phyloP scores from a whole-genome alignment of 2,113 vertebrate genomes.

The Hypanus sabinus region DNA sequence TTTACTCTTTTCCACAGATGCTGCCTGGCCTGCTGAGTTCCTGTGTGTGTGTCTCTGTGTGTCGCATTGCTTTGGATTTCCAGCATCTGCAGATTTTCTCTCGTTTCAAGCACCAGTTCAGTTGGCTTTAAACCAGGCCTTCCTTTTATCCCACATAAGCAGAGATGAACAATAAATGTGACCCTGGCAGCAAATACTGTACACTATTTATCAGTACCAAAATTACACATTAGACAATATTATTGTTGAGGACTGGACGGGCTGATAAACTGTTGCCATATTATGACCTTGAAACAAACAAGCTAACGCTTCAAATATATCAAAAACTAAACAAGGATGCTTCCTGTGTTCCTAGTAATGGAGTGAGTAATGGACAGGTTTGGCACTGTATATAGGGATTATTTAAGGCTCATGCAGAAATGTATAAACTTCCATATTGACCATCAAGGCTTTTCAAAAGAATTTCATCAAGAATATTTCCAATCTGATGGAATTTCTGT shows the following conservation, averaged over 20 bases:
- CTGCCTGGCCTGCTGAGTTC: no score
- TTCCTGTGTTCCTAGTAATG: background rate
- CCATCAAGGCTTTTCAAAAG: background rate
- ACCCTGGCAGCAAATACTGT: background rate
- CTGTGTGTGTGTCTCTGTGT: no score
- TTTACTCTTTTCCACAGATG: no score
- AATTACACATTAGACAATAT: background rate
- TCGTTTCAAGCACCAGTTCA: no score
- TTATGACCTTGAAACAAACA: slow-evolving; percentile 18
- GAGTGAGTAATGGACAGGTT: background rate
- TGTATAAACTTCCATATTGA: background rate
- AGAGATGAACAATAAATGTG: background rate
- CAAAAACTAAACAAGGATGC: background rate
- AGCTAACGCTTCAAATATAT: background rate
- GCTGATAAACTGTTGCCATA: background rate
- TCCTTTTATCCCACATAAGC: background rate
- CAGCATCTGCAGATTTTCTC: no score
- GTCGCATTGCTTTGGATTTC: no score
- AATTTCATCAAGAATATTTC: background rate
- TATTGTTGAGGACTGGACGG: background rate
- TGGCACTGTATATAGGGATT: background rate
- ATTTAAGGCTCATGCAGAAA: background rate
- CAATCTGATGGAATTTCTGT: background rate
- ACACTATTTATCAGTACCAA: background rate
- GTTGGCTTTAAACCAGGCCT: background rate